Evolutionary conservation across 2,888 invertebrate species (phyloP).

Genomic region (Gymnosoma rotundatum): DNA sequence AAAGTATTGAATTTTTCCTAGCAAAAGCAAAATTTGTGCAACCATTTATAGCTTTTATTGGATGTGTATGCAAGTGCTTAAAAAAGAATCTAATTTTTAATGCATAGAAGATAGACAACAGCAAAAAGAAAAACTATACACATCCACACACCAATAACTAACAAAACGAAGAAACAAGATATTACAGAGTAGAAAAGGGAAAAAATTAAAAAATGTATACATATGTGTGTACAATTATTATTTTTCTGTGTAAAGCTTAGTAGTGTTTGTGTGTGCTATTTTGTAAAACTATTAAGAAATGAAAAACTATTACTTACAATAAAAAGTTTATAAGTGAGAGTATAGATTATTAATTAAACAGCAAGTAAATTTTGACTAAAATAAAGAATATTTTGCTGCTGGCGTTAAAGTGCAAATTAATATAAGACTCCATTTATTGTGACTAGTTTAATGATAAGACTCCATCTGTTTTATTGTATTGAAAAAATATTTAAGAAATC

Average conservation of each 20-base stretch:
- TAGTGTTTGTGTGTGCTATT: slow-evolving; percentile 35
- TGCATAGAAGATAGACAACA: slow-evolving; percentile 51
- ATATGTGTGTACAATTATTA: slow-evolving; percentile 17
- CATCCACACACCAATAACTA: slow-evolving; percentile 31
- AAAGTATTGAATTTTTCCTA: slow-evolving; percentile 17
- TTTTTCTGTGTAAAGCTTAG: slow-evolving; percentile 29
- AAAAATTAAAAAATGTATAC: slow-evolving; percentile 21
- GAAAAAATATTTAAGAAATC: slow-evolving; percentile 6
- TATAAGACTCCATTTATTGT: background rate
- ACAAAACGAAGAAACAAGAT: slow-evolving; percentile 36
- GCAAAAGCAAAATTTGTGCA: slow-evolving; percentile 25
- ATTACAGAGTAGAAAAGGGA: slow-evolving; percentile 33
- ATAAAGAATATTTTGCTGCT: background rate
- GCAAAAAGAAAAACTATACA: slow-evolving; percentile 43
- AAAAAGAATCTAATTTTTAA: slow-evolving; percentile 53
- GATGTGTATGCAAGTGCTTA: slow-evolving; percentile 25
- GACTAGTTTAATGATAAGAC: background rate
- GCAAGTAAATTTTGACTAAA: background rate
- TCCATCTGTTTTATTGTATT: slow-evolving; percentile 26
- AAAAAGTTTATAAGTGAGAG: slow-evolving; percentile 24
- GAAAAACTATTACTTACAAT: slow-evolving; percentile 44
- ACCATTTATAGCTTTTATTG: slow-evolving; percentile 18
- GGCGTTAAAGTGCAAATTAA: background rate
- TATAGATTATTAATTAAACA: slow-evolving; percentile 10
- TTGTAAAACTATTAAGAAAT: slow-evolving; percentile 45